phyloP scores from a whole-genome alignment of 2,888 invertebrate species.

The Protophormia terraenovae region DNA sequence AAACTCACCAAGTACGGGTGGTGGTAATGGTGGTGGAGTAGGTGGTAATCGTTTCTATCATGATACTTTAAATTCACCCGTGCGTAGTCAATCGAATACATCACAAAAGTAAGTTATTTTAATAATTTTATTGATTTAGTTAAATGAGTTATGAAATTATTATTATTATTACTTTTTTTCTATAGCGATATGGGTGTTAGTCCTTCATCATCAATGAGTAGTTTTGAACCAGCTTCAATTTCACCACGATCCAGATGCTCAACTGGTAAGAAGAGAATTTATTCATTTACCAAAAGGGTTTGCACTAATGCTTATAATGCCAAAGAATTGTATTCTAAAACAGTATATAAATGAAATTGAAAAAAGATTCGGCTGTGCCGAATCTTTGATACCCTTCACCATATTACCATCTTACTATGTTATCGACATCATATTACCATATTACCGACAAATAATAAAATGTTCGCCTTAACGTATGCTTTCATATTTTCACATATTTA shows the following conservation, averaged over 20 bases:
- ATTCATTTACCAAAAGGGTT: too few species aligned
- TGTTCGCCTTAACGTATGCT: too few species aligned
- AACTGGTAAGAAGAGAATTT: slow-evolving; percentile 68
- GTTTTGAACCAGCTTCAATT: slow-evolving; percentile 78
- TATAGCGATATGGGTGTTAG: slow-evolving; percentile 78
- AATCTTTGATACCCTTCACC: too few species aligned
- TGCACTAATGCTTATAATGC: too few species aligned
- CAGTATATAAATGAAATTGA: too few species aligned
- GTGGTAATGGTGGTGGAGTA: slow-evolving; percentile 3
- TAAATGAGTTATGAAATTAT: neutral
- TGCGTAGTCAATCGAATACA: slow-evolving; percentile 73
- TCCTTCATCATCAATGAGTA: slow-evolving; percentile 80
- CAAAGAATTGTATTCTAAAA: too few species aligned
- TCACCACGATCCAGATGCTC: slow-evolving; percentile 78
- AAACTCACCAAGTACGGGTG: slow-evolving; percentile 54
- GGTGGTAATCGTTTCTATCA: slow-evolving; percentile 70
- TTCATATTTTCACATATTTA: too few species aligned
- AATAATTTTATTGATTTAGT: too few species aligned
- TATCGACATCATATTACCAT: too few species aligned
- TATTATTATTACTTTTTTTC: neutral
- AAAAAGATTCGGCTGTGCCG: too few species aligned
- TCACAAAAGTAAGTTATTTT: slow-evolving; percentile 72
- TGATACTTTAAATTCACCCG: slow-evolving; percentile 74
- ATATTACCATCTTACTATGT: too few species aligned
- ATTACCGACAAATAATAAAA: too few species aligned